Conservation (phyloP, 1,140 invertebrate genomes). For the Lepidostoma basale region DNA sequence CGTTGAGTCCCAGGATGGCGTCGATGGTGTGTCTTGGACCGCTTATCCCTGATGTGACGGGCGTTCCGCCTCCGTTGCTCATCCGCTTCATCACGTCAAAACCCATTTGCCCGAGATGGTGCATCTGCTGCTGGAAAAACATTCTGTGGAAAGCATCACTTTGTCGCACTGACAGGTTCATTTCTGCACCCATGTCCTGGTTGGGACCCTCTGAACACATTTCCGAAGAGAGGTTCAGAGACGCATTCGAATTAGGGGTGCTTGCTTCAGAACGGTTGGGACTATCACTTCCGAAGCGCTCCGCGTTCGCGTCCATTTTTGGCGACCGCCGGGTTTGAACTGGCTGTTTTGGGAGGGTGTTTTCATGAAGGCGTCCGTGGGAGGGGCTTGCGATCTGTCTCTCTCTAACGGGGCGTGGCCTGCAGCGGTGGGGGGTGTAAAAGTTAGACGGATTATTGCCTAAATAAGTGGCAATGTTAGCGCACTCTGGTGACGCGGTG, state of each 20-base stretch:
- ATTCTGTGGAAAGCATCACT: conserved; percentile 40
- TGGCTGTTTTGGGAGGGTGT: not conserved
- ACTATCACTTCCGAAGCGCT: conserved; percentile 6
- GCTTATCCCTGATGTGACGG: conserved; percentile 29
- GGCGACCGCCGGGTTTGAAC: not conserved
- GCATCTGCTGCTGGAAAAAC: conserved; percentile 44
- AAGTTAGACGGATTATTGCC: conserved; percentile 22
- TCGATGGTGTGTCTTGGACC: conserved; percentile 57
- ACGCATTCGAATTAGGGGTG: conserved; percentile 28
- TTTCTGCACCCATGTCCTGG: not conserved
- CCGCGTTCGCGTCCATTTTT: conserved; percentile 36
- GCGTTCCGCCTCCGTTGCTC: not conserved
- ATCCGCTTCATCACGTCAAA: conserved; percentile 42
- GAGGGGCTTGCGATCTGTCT: not conserved
- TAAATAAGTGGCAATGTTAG: conserved; percentile 17
- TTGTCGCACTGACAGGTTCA: conserved; percentile 12
- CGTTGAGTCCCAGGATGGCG: conserved; percentile 54
- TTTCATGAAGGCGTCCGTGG: not conserved
- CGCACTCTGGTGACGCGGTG: conserved; percentile 4
- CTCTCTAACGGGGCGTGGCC: not conserved
- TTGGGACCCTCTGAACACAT: not conserved
- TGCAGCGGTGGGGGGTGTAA: not conserved
- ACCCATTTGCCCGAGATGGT: conserved; percentile 35
- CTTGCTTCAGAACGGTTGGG: conserved; percentile 36
- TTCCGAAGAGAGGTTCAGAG: not conserved